Evolutionary conservation across 2,888 invertebrate genomes (phyloP).

Genomic region (Sminthurides aquaticus): DNA sequence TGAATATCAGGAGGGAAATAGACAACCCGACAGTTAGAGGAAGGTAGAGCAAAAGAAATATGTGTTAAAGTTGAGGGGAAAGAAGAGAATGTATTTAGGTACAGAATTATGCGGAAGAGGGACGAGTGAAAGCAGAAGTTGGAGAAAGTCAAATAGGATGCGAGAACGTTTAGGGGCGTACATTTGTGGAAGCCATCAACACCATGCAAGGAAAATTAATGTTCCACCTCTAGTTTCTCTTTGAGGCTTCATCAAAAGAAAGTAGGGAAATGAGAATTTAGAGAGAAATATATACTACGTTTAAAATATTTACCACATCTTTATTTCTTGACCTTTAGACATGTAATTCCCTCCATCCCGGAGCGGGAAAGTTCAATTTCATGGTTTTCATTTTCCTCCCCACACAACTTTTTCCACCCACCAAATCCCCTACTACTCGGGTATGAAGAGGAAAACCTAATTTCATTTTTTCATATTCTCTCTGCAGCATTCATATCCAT

Average conservation of each 20-base stretch:
- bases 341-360: not conserved
- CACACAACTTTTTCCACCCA: not conserved
- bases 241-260: slow-evolving; percentile 41
- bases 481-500: not conserved
- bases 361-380: not conserved
- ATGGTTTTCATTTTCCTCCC: not conserved
- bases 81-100: no score
- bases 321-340: slow-evolving; percentile 36
- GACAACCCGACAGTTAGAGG: no score
- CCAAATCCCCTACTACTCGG: not conserved
- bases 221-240: slow-evolving; percentile 29
- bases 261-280: slow-evolving; percentile 34
- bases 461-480: not conserved
- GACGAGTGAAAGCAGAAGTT: no score
- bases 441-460: not conserved
- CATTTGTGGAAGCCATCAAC: slow-evolving; percentile 36
- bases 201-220: slow-evolving; percentile 41
- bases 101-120: no score
- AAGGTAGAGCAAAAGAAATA: no score
- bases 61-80: no score
- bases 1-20: no score
- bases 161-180: no score
- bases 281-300: slow-evolving; percentile 30
- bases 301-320: slow-evolving; percentile 37
- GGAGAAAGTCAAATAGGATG: not conserved